A percentile compares a stretch with the other conserved stretches of the same genome.
Evolutionary conservation across 2,888 invertebrate species (phyloP).

Genomic region (Neoaliturus tenellus): DNA sequence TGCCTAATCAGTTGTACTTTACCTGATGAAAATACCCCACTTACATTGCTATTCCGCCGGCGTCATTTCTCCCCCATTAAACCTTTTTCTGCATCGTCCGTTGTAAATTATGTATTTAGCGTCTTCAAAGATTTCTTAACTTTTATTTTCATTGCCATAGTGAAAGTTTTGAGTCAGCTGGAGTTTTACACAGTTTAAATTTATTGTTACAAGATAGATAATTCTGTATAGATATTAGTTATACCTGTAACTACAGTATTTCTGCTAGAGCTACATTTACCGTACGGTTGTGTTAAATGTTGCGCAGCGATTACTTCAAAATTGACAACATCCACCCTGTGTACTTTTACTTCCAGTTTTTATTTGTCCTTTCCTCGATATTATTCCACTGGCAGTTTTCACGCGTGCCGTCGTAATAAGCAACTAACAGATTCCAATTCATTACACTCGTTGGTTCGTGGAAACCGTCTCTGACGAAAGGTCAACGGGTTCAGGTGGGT

Average conservation of each 20-base stretch:
- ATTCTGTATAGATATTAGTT: too few relatives aligned
- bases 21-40: constrained; percentile 48
- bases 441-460: constrained; percentile 6
- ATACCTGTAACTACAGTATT: too few relatives aligned
- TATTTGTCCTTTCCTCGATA: background rate
- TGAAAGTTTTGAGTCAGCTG: background rate
- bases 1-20: constrained; percentile 41
- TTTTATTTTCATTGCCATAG: background rate
- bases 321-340: background rate
- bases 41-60: constrained; percentile 30
- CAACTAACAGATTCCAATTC: background rate
- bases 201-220: too few relatives aligned
- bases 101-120: constrained; percentile 27
- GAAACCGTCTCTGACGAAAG: background rate
- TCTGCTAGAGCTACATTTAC: too few relatives aligned
- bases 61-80: constrained; percentile 29
- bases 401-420: constrained; percentile 22
- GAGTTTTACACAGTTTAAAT: too few relatives aligned
- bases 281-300: too few relatives aligned
- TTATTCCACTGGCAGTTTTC: constrained; percentile 9
- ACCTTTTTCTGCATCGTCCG: constrained; percentile 27
- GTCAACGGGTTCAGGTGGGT: constrained; percentile 12
- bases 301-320: background rate
- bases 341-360: background rate
- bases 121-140: constrained; percentile 20